Conservation (phyloP, 23 tunicate species). For the Aplidium turbinatum region DNA sequence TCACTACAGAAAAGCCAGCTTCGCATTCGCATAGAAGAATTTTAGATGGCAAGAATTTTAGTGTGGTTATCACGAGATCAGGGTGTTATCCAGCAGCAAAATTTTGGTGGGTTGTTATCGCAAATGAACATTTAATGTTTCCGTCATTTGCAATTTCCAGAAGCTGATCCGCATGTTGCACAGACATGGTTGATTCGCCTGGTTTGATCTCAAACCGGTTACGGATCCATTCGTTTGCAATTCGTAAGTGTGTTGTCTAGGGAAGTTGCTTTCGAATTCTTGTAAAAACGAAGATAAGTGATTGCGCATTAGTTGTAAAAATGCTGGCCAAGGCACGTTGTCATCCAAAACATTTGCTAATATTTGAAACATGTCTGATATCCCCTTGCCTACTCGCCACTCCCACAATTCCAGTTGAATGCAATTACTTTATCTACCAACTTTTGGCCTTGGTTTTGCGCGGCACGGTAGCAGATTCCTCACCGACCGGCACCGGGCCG, state of each 20-base stretch:
- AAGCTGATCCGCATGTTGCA: no score
- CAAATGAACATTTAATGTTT: no score
- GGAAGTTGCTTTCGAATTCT: conserved; percentile 26
- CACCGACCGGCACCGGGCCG: no score
- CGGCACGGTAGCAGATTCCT: no score
- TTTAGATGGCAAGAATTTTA: conserved; percentile 10
- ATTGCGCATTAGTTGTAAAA: not conserved
- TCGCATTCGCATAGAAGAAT: conserved; percentile 13
- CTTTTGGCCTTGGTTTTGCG: no score
- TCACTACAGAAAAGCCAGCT: conserved; percentile 26
- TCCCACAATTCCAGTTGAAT: conserved; percentile 43
- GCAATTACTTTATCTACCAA: conserved; percentile 51
- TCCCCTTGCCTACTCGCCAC: conserved; percentile 12
- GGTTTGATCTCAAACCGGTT: no score
- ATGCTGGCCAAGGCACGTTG: conserved; percentile 17
- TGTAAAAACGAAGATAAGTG: conserved; percentile 3
- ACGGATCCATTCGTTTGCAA: no score
- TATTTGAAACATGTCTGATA: conserved; percentile 46
- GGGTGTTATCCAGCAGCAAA: conserved; percentile 25
- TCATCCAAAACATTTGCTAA: conserved; percentile 10
- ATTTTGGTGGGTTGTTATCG: conserved; percentile 21
- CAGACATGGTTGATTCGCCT: no score
- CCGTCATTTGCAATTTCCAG: no score
- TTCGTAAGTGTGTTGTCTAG: conserved; percentile 38
- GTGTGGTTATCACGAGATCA: conserved; percentile 13